These are phyloP conservation scores for Sesamia inferens DNA, from an alignment of 2,888 invertebrate species.

Conservation along the genomic window DNA sequence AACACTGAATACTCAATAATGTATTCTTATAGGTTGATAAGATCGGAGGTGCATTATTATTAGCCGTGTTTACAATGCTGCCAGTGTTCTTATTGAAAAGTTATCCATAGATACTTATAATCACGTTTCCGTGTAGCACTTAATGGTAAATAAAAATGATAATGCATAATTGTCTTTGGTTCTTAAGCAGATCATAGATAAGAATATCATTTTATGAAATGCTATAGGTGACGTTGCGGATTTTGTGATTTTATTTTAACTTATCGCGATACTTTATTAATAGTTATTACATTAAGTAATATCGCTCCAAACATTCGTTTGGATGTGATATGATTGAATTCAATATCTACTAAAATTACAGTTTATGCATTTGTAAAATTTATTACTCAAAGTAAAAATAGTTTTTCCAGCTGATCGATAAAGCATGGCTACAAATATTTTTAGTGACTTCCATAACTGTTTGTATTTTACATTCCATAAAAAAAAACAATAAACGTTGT, in stretches of 20 bases:
- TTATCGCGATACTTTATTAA: neutral
- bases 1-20: constrained; percentile 24
- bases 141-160: neutral
- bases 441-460: constrained; percentile 27
- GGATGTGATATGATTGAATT: neutral
- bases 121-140: constrained; percentile 6
- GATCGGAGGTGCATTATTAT: constrained; percentile 37
- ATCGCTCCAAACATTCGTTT: neutral
- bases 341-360: neutral
- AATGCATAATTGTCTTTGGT: neutral
- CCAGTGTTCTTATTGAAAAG: constrained; percentile 35
- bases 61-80: constrained; percentile 12
- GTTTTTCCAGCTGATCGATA: constrained; percentile 29
- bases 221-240: neutral
- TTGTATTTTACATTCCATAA: constrained; percentile 7
- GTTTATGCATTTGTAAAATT: constrained; percentile 8
- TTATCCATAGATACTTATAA: constrained; percentile 5
- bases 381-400: constrained; percentile 5
- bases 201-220: neutral
- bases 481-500: neutral
- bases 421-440: constrained; percentile 7
- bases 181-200: neutral
- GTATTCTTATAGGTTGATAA: constrained; percentile 29
- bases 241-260: constrained; percentile 11
- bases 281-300: too few species aligned